Evolutionary conservation across 2,888 invertebrate genomes (phyloP).

Genomic region (Pelosia muscerda): DNA sequence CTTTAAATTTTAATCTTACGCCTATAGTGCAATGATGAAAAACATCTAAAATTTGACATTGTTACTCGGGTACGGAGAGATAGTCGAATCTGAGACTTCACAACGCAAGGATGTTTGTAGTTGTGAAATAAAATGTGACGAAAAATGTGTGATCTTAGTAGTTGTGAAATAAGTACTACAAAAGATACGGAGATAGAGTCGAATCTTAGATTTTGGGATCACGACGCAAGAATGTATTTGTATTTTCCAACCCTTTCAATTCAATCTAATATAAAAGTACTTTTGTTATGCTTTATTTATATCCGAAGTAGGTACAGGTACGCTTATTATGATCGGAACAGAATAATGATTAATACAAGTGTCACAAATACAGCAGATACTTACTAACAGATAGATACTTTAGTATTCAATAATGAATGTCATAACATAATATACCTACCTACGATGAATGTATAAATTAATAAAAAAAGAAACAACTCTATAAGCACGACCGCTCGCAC

Average conservation of each 20-base stretch:
- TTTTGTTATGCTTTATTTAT: slow-evolving; percentile 20
- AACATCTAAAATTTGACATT: slow-evolving; percentile 4
- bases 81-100: slow-evolving; percentile 20
- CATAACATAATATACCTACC: slow-evolving; percentile 48
- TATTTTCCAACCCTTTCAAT: slow-evolving; percentile 19
- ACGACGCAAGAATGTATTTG: too few species aligned
- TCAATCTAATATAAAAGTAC: slow-evolving; percentile 13
- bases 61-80: slow-evolving; percentile 2
- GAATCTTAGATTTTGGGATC: too few species aligned
- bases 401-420: slow-evolving; percentile 56
- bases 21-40: slow-evolving; percentile 17
- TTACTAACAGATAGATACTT: background rate
- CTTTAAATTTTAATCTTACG: slow-evolving; percentile 36
- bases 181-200: too few species aligned
- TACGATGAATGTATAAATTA: slow-evolving; percentile 44
- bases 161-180: slow-evolving; percentile 15
- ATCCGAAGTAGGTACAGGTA: slow-evolving; percentile 6
- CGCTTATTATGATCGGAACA: slow-evolving; percentile 21
- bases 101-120: slow-evolving; percentile 21
- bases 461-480: slow-evolving; percentile 56
- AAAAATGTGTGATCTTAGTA: too few species aligned
- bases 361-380: slow-evolving; percentile 53
- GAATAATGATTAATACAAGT: slow-evolving; percentile 28
- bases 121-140: slow-evolving; percentile 22
- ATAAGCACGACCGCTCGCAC: slow-evolving; percentile 64